Evolutionary conservation across 2,888 invertebrate genomes (phyloP), one percentile per base, ranked within the genome.

Genomic region (Aspidapion aeneum): DNA sequence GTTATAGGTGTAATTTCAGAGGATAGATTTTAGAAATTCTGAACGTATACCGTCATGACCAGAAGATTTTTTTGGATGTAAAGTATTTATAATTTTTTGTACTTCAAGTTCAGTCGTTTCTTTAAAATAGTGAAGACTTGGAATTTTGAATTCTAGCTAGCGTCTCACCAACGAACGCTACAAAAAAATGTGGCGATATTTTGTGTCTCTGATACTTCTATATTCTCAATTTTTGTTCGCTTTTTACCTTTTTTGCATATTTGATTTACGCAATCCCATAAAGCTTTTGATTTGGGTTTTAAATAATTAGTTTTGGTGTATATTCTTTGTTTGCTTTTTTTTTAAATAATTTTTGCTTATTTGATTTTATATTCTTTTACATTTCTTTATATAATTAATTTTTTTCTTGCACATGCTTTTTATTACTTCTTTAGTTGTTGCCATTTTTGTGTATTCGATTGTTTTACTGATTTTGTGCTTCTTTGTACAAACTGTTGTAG

Each of bases 11-110:
- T 21, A 18, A 62, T 62, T 55, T 59, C 58, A 21, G 21, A 21
- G 22, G 21, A 22, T 59, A 49, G 50, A 58, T 17, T 58, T 58
- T 12, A 62, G 22, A 20, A 51, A 52, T 59, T 62, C 62, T 7
- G 57, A 62, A 51, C 54, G 20, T 17, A 58, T 62, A 55, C 56
- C 18, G 19, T 60, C 1, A 57, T 55, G 18, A 57, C 51, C 52
- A 18, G 48, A 54, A 54, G 58, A 17, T 54, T 62, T 62, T 57
- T n/a, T 16, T 9, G 54, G 16, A 7, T 18, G 3, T 7, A 52
- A n/a, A n/a, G 3, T 52, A 16, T 52, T 52, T 7, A 52, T 52
- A 52, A 18, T 52, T 52, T 3, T 52, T 52, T 52, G 54, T 52
- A 52, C 18, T 52, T 52, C 54, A 7, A 7, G 5, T 7, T 7